Evolutionary conservation across 92 coral and sea anemone species (phyloP).

Genomic region (Actinostola sp.): DNA sequence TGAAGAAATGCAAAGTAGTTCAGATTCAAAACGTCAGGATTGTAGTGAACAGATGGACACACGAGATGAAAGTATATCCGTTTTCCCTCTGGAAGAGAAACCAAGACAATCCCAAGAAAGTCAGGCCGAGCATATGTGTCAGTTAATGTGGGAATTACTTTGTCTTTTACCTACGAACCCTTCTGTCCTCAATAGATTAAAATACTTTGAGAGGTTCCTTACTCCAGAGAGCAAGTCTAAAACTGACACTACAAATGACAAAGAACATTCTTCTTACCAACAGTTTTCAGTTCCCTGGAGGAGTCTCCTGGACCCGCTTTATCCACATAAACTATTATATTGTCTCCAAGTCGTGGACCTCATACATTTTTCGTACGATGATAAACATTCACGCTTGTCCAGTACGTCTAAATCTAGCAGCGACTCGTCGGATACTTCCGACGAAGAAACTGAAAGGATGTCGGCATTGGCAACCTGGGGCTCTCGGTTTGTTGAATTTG

Average conservation of each 20-base stretch:
- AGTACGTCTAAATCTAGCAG: slow-evolving; percentile 77
- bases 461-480: slow-evolving; percentile 67
- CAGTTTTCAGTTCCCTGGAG: slow-evolving; percentile 72
- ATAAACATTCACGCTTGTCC: slow-evolving; percentile 42
- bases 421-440: slow-evolving; percentile 81
- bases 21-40: background rate
- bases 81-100: slow-evolving; percentile 13
- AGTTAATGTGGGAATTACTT: slow-evolving; percentile 91
- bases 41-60: background rate
- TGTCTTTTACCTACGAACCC: slow-evolving; percentile 89
- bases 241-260: slow-evolving; percentile 14
- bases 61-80: background rate
- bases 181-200: slow-evolving; percentile 69
- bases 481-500: slow-evolving; percentile 81
- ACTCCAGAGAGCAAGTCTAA: slow-evolving; percentile 23
- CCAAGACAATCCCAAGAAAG: slow-evolving; percentile 30
- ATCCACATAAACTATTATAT: slow-evolving; percentile 89
- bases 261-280: slow-evolving; percentile 37
- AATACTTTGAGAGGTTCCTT: slow-evolving; percentile 72
- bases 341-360: slow-evolving; percentile 89
- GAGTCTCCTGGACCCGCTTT: slow-evolving; percentile 72
- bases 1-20: background rate
- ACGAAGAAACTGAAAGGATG: slow-evolving; percentile 65
- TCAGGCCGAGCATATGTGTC: slow-evolving; percentile 77
- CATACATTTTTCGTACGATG: slow-evolving; percentile 72